Evolutionary conservation across 2,888 invertebrate species (phyloP), one percentile per base, ranked within the genome.

Genomic region (Trissolcus japonicus): DNA sequence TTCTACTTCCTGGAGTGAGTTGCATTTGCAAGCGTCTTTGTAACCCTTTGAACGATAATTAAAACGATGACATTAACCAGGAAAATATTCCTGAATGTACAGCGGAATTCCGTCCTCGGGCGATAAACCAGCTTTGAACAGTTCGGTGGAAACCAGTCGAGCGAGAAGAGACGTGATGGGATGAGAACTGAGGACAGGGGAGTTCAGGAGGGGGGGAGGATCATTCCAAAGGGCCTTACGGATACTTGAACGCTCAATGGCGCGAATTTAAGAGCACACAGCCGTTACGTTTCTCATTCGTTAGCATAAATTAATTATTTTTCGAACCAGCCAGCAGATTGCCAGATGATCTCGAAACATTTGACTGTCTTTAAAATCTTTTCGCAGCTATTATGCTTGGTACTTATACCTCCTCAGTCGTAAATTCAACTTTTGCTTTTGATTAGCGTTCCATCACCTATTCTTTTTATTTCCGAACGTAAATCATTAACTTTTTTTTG

Each of bases 251-350:
- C 85, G 86, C 86, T 87, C 87, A 87, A 87, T 87, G 87, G 87
- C 85, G 87, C 87, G 87, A 87, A 87, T 86, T 87, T 86, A 86
- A 87, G 87, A 86, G 87, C 84, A 83, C 85, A 51, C 69, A 85
- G 86, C 87, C 87, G 87, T 87, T 87, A 87, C 87, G 86, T 86
- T 87, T 87, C 86, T 87, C 87, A 84, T 87, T 87, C 87, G 87
- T 87, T 87, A 87, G 86, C 87, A 87, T 87, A 87, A 87, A 87
- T 87, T 87, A 87, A 87, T 87, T 87, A 87, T 87, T 85, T 85
- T 84, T 84, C 81, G 80, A 79, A 79, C 69, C 68, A 63, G 75
- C 75, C 82, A 79, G 60, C 65, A 79, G 78, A 72, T 79, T 78
- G 80, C 82, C 83, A 82, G 82, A 82, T 83, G 82, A 83, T 82